These are phyloP conservation scores for Indicator indicator DNA, from an alignment of 2,113 vertebrate species.

Conservation along the genomic window DNA sequence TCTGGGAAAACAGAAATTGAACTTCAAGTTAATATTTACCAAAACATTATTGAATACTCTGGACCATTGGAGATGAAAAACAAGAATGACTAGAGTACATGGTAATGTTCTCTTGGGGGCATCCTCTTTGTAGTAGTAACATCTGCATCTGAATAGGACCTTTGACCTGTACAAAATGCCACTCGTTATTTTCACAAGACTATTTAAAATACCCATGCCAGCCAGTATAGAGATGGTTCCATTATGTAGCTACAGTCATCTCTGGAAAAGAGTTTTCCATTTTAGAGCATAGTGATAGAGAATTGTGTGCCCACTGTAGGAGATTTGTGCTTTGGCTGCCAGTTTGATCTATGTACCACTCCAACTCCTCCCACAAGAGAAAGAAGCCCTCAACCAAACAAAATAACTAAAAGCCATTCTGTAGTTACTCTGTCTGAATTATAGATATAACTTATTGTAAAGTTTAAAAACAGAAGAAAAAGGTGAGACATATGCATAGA, in stretches of 20 bases:
- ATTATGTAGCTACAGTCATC: background rate
- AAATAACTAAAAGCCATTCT: background rate
- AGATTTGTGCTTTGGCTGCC: background rate
- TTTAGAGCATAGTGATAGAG: background rate
- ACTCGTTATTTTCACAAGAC: background rate
- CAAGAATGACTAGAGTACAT: background rate
- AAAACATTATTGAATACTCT: background rate
- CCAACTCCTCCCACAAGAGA: background rate
- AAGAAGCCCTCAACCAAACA: background rate
- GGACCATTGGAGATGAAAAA: background rate
- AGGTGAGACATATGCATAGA: background rate
- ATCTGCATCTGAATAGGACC: background rate
- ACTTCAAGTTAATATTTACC: background rate
- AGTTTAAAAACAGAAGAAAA: constrained; percentile 23
- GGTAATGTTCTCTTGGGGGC: background rate
- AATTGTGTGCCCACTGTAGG: background rate
- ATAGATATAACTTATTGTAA: background rate
- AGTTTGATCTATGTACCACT: background rate
- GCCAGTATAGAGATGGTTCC: background rate
- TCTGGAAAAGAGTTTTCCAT: background rate
- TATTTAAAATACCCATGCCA: background rate
- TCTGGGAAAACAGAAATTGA: background rate
- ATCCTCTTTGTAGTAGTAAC: background rate
- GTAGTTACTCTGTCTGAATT: background rate
- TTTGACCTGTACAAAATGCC: background rate